Percentiles rank a stretch among this genome's conserved stretches.
These are phyloP conservation scores for Pagrus major DNA, from an alignment of 2,113 vertebrate species.

Conservation along the genomic window DNA sequence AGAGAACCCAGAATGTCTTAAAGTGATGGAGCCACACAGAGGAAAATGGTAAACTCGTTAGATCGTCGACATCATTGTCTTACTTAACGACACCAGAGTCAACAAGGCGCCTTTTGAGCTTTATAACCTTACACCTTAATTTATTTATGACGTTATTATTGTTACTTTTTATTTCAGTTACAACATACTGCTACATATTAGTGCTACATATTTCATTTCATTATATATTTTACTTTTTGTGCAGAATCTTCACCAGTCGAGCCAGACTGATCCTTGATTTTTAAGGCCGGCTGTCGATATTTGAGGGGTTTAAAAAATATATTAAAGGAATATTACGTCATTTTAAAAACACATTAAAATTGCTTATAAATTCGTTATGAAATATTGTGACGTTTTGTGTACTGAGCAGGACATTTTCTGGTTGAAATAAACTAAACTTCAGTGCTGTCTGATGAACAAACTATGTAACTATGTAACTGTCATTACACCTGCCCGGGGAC, in stretches of 20 bases:
- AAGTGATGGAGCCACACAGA: neutral
- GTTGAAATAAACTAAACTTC: neutral
- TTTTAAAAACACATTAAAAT: too few relatives aligned
- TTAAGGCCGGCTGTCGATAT: neutral
- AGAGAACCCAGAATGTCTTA: constrained; percentile 1
- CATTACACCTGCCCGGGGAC: neutral
- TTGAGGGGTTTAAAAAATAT: neutral
- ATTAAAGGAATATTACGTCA: too few relatives aligned
- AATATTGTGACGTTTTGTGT: neutral
- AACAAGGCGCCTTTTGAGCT: neutral
- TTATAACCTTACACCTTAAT: neutral
- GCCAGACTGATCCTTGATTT: neutral
- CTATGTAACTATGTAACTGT: neutral
- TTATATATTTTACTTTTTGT: neutral
- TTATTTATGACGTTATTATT: neutral
- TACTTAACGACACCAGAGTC: neutral
- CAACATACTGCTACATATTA: constrained; percentile 13
- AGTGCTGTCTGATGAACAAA: neutral
- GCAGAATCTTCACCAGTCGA: neutral
- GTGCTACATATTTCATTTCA: constrained; percentile 16
- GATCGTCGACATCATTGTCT: neutral
- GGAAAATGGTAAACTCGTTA: neutral
- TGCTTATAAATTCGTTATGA: too few relatives aligned
- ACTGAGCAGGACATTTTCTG: neutral
- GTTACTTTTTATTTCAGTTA: neutral